phyloP scores from a whole-genome alignment of 2,888 invertebrate species.

The Amorpha juglandis region DNA sequence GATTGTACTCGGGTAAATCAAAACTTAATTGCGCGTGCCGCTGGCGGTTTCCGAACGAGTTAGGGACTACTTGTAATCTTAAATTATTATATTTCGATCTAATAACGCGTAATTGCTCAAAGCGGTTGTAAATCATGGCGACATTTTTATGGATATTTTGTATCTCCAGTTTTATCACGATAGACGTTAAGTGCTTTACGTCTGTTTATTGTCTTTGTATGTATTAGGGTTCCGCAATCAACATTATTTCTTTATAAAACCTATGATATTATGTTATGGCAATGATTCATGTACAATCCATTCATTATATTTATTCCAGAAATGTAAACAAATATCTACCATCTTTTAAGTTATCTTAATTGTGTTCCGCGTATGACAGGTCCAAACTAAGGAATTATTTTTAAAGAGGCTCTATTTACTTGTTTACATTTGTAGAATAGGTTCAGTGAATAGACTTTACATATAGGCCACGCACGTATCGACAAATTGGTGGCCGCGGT shows the following conservation, averaged over 20 bases:
- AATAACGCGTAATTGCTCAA: conserved; percentile 13
- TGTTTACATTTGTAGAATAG: too few relatives aligned
- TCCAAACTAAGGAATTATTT: too few relatives aligned
- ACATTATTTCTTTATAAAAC: neutral
- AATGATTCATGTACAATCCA: too few relatives aligned
- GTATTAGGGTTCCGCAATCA: neutral
- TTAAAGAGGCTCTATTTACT: too few relatives aligned
- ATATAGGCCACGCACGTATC: too few relatives aligned
- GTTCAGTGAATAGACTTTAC: too few relatives aligned
- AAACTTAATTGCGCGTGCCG: conserved; percentile 6
- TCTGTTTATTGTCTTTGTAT: neutral
- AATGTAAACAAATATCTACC: too few relatives aligned
- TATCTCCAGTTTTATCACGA: conserved; percentile 1
- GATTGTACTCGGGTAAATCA: neutral
- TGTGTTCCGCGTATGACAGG: too few relatives aligned
- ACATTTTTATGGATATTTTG: conserved; percentile 1
- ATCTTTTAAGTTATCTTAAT: too few relatives aligned
- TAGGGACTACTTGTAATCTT: neutral
- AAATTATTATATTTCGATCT: conserved; percentile 21
- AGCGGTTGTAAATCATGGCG: conserved; percentile 18
- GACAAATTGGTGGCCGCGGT: too few relatives aligned
- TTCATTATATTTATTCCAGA: too few relatives aligned
- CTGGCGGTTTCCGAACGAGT: neutral
- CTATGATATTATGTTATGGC: too few relatives aligned
- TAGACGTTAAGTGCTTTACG: neutral